phyloP scores from a whole-genome alignment of 2,888 invertebrate genomes.

The Malachius bipustulatus region DNA sequence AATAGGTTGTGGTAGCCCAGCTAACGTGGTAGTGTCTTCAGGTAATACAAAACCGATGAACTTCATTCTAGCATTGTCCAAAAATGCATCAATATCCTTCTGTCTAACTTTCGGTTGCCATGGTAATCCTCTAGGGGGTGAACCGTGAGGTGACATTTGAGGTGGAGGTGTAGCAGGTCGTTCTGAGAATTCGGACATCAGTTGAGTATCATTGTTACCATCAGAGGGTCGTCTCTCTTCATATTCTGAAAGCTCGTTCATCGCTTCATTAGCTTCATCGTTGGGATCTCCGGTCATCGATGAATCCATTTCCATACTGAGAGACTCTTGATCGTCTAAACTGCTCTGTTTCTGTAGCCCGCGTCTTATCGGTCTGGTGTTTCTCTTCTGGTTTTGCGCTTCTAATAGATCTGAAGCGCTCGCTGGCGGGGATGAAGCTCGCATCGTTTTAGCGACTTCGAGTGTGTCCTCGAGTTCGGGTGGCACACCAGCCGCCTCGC shows the following conservation, averaged over 20 bases:
- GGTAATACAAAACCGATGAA: constrained; percentile 93
- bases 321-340: constrained; percentile 66
- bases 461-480: constrained; percentile 84
- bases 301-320: constrained; percentile 59
- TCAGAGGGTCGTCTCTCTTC: constrained; percentile 42
- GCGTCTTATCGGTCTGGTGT: constrained; percentile 57
- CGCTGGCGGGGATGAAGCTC: constrained; percentile 89
- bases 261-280: no score
- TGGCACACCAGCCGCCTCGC: constrained; percentile 59
- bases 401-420: constrained; percentile 83
- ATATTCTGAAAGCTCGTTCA: constrained; percentile 40
- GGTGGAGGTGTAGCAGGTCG: constrained; percentile 26
- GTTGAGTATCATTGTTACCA: constrained; percentile 30
- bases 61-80: constrained; percentile 84
- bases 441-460: constrained; percentile 86
- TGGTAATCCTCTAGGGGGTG: constrained; percentile 52
- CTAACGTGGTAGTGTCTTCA: constrained; percentile 76
- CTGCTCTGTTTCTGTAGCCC: constrained; percentile 84
- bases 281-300: constrained; percentile 50
- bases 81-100: constrained; percentile 84
- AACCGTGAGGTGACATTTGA: constrained; percentile 16
- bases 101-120: constrained; percentile 95
- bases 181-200: constrained; percentile 29
- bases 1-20: constrained; percentile 93
- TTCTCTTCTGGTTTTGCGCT: constrained; percentile 68